Conservation (phyloP, 2,113 vertebrate species). For the Ascaphus truei region DNA sequence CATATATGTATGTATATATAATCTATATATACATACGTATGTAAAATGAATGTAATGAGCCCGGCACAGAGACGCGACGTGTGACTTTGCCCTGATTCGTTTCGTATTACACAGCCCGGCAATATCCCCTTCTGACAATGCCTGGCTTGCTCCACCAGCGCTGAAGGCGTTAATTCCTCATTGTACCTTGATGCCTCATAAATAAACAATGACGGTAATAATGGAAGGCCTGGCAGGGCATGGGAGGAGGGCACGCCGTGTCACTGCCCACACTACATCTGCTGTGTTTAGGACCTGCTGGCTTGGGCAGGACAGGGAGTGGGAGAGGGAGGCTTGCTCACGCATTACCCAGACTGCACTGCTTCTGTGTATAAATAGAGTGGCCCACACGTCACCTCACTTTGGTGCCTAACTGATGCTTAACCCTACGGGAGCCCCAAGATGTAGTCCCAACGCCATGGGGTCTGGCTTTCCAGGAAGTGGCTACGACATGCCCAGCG, state of each 20-base stretch:
- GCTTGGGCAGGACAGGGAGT: conserved; percentile 22
- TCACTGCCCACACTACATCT: conserved; percentile 33
- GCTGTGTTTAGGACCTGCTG: neutral
- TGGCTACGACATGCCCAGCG: too few relatives aligned
- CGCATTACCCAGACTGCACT: conserved; percentile 7
- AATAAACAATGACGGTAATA: conserved; percentile 14
- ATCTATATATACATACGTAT: too few relatives aligned
- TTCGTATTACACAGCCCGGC: too few relatives aligned
- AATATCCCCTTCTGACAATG: too few relatives aligned
- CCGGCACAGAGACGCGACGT: too few relatives aligned
- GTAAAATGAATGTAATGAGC: too few relatives aligned
- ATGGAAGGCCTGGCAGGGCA: conserved; percentile 17
- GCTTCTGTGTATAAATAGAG: conserved; percentile 14
- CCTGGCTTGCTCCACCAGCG: neutral
- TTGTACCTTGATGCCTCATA: neutral
- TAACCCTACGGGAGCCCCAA: too few relatives aligned
- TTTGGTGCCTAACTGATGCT: conserved; percentile 15
- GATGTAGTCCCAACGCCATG: too few relatives aligned
- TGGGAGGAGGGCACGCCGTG: conserved; percentile 5
- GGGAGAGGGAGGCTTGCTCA: conserved; percentile 12
- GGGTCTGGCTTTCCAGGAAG: too few relatives aligned
- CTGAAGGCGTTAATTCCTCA: neutral
- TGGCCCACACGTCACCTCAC: conserved; percentile 4
- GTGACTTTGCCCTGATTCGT: neutral
- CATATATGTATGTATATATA: too few relatives aligned